Base-by-base conservation (phyloP, 2,113 vertebrate genomes). In the Sapayoa aenigma region DNA sequence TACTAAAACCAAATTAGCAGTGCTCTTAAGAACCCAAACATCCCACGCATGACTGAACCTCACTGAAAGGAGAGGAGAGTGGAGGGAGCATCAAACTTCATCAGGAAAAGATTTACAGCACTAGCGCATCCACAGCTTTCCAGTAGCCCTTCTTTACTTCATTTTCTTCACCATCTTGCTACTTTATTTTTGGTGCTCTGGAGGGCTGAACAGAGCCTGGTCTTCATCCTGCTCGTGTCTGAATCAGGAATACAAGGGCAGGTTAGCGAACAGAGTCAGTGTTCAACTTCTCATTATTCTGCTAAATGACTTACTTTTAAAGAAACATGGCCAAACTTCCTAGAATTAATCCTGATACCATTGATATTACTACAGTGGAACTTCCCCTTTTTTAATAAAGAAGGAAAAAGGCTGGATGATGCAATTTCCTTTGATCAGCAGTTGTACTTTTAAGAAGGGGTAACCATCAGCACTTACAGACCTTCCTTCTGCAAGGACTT, bases 351-450 rank as follows among this genome's bases (percentile, higher is more conserved):
- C 50, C 89, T 88, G 16, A 33, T 74, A 24, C 75, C 59, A 62
- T 68, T 91, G 59, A 65, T 14, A 65, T 46, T 53, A 53, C 58
- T 72, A 33, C 37, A 73, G 31, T 46, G 47, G 28, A 87, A 60
- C 42, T 89, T 89, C 78, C 91, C 9, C 12, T 63, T 87, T 84
- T 77, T 89, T 66, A 35, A 69, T 60, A 49, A 82, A 86, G 60
- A 75, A 82, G 49, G 72, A 68, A 76, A 93, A 85, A 79, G 30
- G 28, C 46, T 83, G 63, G 63, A 58, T 91, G 87, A 84, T 77
- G 84, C 72, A 76, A 83, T 86, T 91, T 95, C 94, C 84, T 91
- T 85, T 69, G 80, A 53, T 83, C 53, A 62, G 49, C 35, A 42
- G 22, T 66, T 66, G 42, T 22, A 62, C n/a, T 89, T 79, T 55